Percentiles rank a stretch among this genome's conserved stretches.
Conservation (phyloP, 1,140 invertebrate genomes). For the Contarinia nasturtii region DNA sequence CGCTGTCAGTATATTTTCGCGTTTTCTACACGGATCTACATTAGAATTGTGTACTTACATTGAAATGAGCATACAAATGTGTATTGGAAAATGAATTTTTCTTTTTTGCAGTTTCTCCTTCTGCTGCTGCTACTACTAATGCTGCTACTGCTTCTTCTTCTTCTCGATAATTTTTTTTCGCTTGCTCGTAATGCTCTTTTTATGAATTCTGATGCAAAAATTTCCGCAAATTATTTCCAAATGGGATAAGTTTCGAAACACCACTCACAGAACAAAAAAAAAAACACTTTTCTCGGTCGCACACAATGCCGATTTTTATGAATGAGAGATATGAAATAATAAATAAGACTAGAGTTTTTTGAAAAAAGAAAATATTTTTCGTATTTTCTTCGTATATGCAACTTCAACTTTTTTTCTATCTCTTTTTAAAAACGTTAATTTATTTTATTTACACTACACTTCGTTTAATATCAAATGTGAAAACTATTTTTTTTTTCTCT, state of each 20-base stretch:
- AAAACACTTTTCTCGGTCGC: too few species aligned
- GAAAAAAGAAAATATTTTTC: constrained; percentile 3
- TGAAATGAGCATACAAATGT: constrained; percentile 5
- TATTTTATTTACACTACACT: neutral
- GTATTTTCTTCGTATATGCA: constrained; percentile 6
- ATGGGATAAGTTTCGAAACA: neutral
- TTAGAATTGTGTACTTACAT: constrained; percentile 9
- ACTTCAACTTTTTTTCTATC: too few species aligned
- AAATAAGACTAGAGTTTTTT: neutral
- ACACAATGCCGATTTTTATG: neutral
- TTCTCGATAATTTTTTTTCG: neutral
- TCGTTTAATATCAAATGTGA: constrained; percentile 13
- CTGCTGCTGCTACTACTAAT: too few species aligned
- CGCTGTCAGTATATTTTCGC: constrained; percentile 2
- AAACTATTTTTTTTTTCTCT: neutral
- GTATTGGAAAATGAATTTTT: constrained; percentile 9
- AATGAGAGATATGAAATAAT: neutral
- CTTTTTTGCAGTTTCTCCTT: too few species aligned
- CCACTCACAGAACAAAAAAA: neutral
- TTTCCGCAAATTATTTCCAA: neutral
- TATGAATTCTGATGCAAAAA: neutral
- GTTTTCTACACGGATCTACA: constrained; percentile 1
- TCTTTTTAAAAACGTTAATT: constrained; percentile 5
- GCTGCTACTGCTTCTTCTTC: too few species aligned
- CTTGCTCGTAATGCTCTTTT: neutral